Evolutionary conservation across 2,888 invertebrate genomes (phyloP).

Genomic region (Reticulitermes lucifugus): DNA sequence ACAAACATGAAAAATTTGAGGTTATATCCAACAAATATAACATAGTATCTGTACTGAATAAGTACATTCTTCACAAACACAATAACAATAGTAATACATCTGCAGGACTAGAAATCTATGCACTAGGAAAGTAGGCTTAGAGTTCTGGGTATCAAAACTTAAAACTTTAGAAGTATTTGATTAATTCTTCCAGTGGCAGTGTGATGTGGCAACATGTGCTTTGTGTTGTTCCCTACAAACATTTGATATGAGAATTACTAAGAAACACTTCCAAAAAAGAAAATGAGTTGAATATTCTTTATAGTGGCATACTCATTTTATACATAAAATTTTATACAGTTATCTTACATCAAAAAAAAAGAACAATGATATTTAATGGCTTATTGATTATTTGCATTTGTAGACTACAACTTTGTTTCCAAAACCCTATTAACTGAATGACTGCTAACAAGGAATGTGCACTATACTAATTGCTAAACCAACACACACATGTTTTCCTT

Average conservation of each 20-base stretch:
- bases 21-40: too few species aligned
- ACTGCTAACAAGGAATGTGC: background rate
- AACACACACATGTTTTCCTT: background rate
- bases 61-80: too few species aligned
- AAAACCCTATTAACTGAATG: background rate
- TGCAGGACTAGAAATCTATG: too few species aligned
- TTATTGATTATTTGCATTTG: background rate
- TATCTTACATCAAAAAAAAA: background rate
- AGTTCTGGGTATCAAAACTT: too few species aligned
- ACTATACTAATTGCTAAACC: background rate
- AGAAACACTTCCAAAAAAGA: background rate
- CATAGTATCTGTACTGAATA: too few species aligned
- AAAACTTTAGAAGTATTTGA: too few species aligned
- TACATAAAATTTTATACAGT: background rate
- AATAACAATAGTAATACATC: too few species aligned
- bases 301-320: background rate
- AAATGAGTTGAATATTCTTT: background rate
- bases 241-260: background rate
- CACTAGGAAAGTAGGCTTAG: too few species aligned
- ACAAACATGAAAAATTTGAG: too few species aligned
- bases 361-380: background rate
- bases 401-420: background rate
- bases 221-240: too few species aligned
- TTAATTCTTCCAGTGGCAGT: too few species aligned
- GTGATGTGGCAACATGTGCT: too few species aligned